Conservation (phyloP, 1,140 invertebrate species). For the Vanessa atalanta region DNA sequence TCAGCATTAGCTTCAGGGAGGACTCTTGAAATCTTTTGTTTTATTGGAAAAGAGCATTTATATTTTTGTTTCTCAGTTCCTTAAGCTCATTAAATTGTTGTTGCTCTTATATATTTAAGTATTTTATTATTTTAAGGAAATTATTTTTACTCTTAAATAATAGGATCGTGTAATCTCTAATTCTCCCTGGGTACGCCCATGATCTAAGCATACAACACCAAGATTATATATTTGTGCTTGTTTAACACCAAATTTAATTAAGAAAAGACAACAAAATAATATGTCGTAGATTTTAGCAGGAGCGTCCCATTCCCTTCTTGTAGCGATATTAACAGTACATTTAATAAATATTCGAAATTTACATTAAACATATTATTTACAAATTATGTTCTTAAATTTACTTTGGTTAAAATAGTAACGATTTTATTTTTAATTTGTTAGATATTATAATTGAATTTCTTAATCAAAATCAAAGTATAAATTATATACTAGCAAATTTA, state of each 20-base stretch:
- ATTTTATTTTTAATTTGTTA: too few relatives aligned
- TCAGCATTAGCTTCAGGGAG: neutral
- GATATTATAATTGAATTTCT: too few relatives aligned
- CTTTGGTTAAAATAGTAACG: too few relatives aligned
- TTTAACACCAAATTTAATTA: neutral
- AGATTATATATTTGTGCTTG: neutral
- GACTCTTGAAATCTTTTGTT: neutral
- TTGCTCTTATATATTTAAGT: neutral
- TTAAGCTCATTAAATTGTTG: too few relatives aligned
- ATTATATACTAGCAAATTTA: too few relatives aligned
- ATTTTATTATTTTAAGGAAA: neutral
- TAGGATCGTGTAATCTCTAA: neutral
- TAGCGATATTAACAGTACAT: neutral
- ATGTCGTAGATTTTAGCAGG: neutral
- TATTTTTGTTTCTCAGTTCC: too few relatives aligned
- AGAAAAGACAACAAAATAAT: neutral
- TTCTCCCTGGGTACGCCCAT: neutral
- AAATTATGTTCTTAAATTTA: too few relatives aligned
- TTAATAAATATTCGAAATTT: too few relatives aligned
- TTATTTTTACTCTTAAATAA: neutral
- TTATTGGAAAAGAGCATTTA: neutral
- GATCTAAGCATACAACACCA: slow-evolving; percentile 14
- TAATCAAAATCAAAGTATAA: too few relatives aligned
- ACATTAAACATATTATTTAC: too few relatives aligned
- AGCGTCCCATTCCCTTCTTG: neutral